phyloP scores from a whole-genome alignment of 2,113 vertebrate species.

The Carettochelys insculpta region DNA sequence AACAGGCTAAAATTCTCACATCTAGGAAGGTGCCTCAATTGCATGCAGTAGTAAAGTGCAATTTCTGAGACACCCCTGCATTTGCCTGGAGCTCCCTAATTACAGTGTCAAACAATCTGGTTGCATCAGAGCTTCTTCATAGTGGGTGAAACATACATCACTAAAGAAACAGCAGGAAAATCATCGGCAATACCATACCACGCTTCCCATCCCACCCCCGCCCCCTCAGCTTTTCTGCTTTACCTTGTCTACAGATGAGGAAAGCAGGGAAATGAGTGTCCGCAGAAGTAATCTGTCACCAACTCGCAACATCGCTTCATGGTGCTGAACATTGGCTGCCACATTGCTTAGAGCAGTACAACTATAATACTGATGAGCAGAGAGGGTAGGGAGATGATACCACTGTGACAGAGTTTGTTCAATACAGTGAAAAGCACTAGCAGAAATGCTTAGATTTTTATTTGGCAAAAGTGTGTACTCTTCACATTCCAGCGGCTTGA shows the following conservation, averaged over 20 bases:
- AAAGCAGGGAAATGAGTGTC: conserved; percentile 78
- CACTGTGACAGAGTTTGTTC: not conserved
- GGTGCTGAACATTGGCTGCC: conserved; percentile 70
- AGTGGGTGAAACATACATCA: not conserved
- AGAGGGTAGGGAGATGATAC: not conserved
- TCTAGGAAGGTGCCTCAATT: not conserved
- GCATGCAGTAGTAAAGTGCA: not conserved
- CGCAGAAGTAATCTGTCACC: conserved; percentile 72
- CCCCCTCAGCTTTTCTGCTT: not conserved
- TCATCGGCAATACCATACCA: not conserved
- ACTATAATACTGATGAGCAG: conserved; percentile 79
- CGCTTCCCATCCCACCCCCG: no score
- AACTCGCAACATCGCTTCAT: conserved; percentile 70
- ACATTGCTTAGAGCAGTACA: conserved; percentile 83
- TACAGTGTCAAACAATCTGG: not conserved
- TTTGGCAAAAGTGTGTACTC: not conserved
- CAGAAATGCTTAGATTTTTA: not conserved
- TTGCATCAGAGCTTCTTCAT: not conserved
- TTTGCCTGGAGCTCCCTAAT: not conserved
- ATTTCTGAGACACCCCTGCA: not conserved
- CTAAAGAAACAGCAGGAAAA: not conserved
- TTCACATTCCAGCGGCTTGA: not conserved
- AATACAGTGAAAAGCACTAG: conserved; percentile 1
- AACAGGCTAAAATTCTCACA: not conserved
- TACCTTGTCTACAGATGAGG: conserved; percentile 82